phyloP scores from a whole-genome alignment of 2,113 vertebrate species.

The Craseonycteris thonglongyai region DNA sequence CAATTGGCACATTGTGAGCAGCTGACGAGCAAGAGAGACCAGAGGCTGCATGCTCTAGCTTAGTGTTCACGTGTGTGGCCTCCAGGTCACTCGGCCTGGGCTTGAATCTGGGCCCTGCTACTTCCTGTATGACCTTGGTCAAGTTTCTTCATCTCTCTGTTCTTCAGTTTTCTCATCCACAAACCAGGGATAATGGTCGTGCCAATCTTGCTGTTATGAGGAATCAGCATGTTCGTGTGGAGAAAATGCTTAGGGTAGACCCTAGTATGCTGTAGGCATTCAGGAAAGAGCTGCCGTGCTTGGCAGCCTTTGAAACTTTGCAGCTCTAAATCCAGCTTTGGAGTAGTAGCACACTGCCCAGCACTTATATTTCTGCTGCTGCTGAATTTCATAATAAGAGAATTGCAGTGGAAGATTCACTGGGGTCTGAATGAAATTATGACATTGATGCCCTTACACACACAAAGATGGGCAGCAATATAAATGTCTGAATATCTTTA shows the following conservation, averaged over 20 bases:
- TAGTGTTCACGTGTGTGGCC: neutral
- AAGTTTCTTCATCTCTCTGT: neutral
- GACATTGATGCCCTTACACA: neutral
- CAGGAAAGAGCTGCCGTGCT: neutral
- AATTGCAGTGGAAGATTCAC: neutral
- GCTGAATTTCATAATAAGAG: neutral
- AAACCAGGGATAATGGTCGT: neutral
- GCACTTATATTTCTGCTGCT: neutral
- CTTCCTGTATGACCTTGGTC: neutral
- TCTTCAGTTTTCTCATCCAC: neutral
- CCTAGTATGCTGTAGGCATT: neutral
- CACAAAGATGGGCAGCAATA: neutral
- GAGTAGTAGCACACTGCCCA: neutral
- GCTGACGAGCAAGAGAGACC: neutral
- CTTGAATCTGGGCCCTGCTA: neutral
- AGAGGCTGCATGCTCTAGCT: neutral
- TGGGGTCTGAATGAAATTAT: neutral
- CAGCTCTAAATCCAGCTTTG: neutral
- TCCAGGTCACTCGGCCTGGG: neutral
- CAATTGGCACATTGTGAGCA: conserved; percentile 31
- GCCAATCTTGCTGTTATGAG: neutral
- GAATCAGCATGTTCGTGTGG: neutral
- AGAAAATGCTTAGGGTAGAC: neutral
- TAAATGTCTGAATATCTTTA: neutral
- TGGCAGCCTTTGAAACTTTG: neutral